Conservation (phyloP, 2,113 vertebrate genomes). For the Heterocephalus glaber region DNA sequence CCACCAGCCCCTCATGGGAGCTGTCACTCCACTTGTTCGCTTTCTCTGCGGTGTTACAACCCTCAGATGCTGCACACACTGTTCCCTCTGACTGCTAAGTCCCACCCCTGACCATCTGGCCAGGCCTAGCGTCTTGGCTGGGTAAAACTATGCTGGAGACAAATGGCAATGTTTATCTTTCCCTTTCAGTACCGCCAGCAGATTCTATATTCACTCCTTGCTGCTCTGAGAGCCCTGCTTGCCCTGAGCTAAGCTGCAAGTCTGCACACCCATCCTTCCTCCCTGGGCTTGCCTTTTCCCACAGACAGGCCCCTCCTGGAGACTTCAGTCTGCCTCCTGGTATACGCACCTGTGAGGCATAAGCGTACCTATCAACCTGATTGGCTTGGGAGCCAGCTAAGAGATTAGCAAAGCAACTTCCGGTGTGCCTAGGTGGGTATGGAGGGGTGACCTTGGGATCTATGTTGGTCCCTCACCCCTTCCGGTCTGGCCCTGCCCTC, state of each 20-base stretch:
- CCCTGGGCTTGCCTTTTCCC: background rate
- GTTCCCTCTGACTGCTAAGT: background rate
- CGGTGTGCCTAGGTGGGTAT: background rate
- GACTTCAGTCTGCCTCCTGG: background rate
- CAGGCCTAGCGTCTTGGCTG: background rate
- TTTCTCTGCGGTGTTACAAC: background rate
- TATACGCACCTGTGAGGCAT: background rate
- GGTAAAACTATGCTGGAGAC: background rate
- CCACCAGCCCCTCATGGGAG: background rate
- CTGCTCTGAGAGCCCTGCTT: background rate
- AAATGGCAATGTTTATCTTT: conserved; percentile 9
- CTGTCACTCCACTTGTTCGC: background rate
- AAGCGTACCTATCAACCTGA: too few species aligned
- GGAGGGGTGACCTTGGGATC: background rate
- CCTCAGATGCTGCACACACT: background rate
- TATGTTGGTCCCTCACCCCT: background rate
- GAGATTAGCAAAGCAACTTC: background rate
- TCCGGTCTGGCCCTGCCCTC: background rate
- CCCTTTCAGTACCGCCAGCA: background rate
- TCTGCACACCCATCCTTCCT: background rate
- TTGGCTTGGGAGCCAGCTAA: background rate
- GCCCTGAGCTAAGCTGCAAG: background rate
- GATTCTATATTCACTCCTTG: background rate
- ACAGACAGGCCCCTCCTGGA: background rate
- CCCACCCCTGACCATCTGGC: background rate